These are phyloP conservation scores for Caenorhabditis sp. DNA, from an alignment of 2,888 invertebrate genomes.

Conservation along the genomic window DNA sequence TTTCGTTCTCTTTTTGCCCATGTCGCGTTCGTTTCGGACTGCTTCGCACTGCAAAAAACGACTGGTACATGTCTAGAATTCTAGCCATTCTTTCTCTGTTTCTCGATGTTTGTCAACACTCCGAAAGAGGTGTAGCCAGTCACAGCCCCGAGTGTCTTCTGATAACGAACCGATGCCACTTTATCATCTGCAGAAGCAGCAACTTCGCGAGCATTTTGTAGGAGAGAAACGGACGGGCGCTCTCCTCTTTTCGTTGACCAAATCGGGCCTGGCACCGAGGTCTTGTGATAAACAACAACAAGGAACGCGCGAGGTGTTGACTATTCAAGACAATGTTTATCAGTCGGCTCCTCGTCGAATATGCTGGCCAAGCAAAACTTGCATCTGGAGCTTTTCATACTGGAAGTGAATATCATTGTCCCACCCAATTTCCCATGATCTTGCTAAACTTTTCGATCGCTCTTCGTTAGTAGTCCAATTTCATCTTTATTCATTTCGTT, in stretches of 20 bases:
- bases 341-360: too few species aligned
- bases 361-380: too few species aligned
- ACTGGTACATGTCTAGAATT: conserved; percentile 11
- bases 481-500: conserved; percentile 3
- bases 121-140: neutral
- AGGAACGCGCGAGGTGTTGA: neutral
- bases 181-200: neutral
- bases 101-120: conserved; percentile 4
- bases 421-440: too few species aligned
- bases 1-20: conserved; percentile 14
- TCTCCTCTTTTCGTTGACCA: conserved; percentile 1
- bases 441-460: too few species aligned
- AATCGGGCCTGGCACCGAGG: conserved; percentile 6
- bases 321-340: neutral
- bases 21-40: conserved; percentile 12
- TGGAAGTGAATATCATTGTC: too few species aligned
- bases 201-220: neutral
- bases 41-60: neutral
- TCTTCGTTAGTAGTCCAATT: too few species aligned
- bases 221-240: neutral
- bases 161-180: too few species aligned
- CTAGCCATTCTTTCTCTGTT: neutral
- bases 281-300: conserved; percentile 1
- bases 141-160: neutral
- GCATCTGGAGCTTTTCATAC: too few species aligned